Percentiles rank a stretch among this genome's conserved stretches.
These are phyloP conservation scores for Apteryx mantelli DNA, from an alignment of 2,113 vertebrate species.

Conservation along the genomic window DNA sequence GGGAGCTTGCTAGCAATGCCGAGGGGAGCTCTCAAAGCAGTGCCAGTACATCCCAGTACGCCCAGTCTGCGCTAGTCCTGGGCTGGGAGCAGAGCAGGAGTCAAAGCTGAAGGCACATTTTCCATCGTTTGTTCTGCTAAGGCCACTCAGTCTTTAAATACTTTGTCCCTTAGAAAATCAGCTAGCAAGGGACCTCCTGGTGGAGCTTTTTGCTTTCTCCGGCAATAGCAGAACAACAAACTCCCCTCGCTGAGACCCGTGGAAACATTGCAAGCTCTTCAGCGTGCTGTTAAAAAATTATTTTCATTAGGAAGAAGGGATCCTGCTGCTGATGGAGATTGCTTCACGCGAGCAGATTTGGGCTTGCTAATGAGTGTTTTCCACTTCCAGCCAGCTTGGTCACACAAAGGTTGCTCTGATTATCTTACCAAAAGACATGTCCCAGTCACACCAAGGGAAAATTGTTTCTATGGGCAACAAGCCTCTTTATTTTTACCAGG, in stretches of 20 bases:
- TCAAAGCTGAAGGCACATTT: background rate
- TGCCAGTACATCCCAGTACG: background rate
- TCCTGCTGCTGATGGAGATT: background rate
- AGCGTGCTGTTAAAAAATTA: background rate
- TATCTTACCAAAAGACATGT: background rate
- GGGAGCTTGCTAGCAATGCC: background rate
- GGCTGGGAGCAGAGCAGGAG: background rate
- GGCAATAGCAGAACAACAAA: background rate
- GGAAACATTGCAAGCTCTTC: background rate
- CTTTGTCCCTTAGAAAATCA: background rate
- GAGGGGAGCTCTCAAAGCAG: background rate
- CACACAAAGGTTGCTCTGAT: background rate
- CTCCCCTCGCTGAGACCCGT: accelerated
- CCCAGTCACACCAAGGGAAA: background rate
- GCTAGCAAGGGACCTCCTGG: background rate
- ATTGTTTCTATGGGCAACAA: background rate
- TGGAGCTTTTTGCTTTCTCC: background rate
- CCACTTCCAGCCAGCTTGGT: background rate
- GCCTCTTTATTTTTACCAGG: background rate
- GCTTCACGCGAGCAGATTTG: background rate
- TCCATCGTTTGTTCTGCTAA: background rate
- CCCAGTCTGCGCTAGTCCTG: background rate
- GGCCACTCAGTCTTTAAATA: background rate
- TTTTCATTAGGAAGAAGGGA: conserved; percentile 1
- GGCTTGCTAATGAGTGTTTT: background rate